Base-by-base conservation (phyloP, 1,140 invertebrate species). In the Drosophila arizonae region DNA sequence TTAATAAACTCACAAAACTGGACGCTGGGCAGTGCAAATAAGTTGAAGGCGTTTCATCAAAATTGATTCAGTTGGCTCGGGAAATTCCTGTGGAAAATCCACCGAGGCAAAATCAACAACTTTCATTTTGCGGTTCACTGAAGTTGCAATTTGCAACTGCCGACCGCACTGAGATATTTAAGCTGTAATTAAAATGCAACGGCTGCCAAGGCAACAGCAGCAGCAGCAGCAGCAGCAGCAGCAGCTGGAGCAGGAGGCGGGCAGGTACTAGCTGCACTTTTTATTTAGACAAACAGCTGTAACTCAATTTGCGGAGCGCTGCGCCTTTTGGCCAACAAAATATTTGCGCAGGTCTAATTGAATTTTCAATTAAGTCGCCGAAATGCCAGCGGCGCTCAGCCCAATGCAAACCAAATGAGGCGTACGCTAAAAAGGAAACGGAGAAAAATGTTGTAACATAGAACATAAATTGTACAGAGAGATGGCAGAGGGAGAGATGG, bases 291-390 rank as follows among this genome's bases (percentile, higher is more conserved):
- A 88, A 87, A 85, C 77, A 85, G 78, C 66, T 81, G 78, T 86
- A 84, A 86, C 82, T 87, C 79, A 86, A 87, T 87, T 85, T 85
- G 21, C 1, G 75, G 43, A 17, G 43, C 76, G 61, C 71, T 66
- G 76, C 68, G 70, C 61, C 50, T 61, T 39, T 64, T 74, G 57
- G 60, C 68, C 73, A 39, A 39, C 28, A 88, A 80, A 88, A 88
- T 88, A 88, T 88, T 88, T 88, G 87, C 79, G 75, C 84, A 88
- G 84, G 80, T 88, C 82, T 88, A 88, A 88, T 88, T 88, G 84
- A 88, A 88, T 88, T 88, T 88, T 88, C 84, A 88, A 87, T 88
- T 88, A 88, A 84, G 79, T 82, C 84, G 79, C 82, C 58, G 72
- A 81, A 81, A 73, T 65, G 73, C 67, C 79, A 72, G 36, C 43